Evolutionary conservation across 1,140 invertebrate species (phyloP).

Genomic region (Cotesia chilonis): DNA sequence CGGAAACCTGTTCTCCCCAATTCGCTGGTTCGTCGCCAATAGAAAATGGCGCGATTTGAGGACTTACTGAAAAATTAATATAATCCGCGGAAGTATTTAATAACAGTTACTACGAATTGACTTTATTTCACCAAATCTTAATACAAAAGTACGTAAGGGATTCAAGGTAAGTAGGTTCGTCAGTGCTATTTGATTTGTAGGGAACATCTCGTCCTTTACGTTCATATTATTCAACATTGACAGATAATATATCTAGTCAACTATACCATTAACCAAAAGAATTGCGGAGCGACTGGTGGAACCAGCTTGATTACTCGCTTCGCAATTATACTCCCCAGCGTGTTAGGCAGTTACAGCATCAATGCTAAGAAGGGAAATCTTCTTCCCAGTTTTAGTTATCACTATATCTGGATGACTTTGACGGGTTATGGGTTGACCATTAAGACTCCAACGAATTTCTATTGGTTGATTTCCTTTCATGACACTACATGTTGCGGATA

Average conservation of each 20-base stretch:
- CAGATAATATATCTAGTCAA: not conserved
- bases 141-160: not conserved
- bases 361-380: slow-evolving; percentile 73
- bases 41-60: slow-evolving; percentile 75
- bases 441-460: slow-evolving; percentile 70
- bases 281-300: slow-evolving; percentile 68
- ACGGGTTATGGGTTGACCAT: slow-evolving; percentile 70
- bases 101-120: too few species aligned
- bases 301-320: slow-evolving; percentile 68
- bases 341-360: slow-evolving; percentile 68
- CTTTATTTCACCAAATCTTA: not conserved
- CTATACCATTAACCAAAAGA: slow-evolving; percentile 70
- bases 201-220: too few species aligned
- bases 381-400: slow-evolving; percentile 76
- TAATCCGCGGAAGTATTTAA: too few species aligned
- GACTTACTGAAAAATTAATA: slow-evolving; percentile 66
- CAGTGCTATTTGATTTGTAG: too few species aligned
- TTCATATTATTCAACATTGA: too few species aligned
- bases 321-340: slow-evolving; percentile 70
- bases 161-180: too few species aligned
- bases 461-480: slow-evolving; percentile 69
- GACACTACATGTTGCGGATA: slow-evolving; percentile 70
- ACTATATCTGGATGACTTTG: slow-evolving; percentile 72
- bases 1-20: slow-evolving; percentile 75
- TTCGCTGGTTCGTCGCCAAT: slow-evolving; percentile 75